These are phyloP conservation scores for Alviniconcha strummeri DNA, from an alignment of 2,888 invertebrate species.

Conservation along the genomic window DNA sequence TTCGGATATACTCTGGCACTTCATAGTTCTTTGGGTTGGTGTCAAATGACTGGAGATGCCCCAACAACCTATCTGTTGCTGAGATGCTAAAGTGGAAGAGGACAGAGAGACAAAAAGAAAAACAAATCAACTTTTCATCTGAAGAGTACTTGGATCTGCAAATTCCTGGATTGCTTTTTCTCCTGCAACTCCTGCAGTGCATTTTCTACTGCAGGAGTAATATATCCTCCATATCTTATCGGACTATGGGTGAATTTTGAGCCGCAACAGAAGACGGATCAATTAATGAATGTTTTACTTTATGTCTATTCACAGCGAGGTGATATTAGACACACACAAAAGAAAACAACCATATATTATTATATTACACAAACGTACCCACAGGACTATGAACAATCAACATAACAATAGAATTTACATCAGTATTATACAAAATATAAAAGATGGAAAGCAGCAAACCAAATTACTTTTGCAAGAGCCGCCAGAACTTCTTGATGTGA, in stretches of 20 bases:
- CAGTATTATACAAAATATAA: too few relatives aligned
- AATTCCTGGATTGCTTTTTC: not conserved
- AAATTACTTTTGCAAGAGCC: slow-evolving; percentile 72
- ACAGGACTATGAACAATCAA: not conserved
- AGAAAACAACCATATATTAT: too few relatives aligned
- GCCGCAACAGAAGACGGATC: too few relatives aligned
- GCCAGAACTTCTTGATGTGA: slow-evolving; percentile 82
- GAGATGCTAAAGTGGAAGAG: slow-evolving; percentile 74
- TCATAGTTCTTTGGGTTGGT: slow-evolving; percentile 79
- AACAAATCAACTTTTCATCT: too few relatives aligned
- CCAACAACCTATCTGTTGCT: slow-evolving; percentile 81
- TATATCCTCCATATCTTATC: too few relatives aligned
- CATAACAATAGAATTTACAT: too few relatives aligned
- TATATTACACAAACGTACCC: not conserved
- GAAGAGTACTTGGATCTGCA: not conserved
- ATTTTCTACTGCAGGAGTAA: too few relatives aligned
- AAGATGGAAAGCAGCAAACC: not conserved
- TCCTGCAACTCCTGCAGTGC: not conserved
- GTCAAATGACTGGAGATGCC: slow-evolving; percentile 83
- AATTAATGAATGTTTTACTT: too few relatives aligned
- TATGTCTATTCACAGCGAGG: too few relatives aligned
- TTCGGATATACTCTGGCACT: slow-evolving; percentile 82
- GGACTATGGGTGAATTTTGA: too few relatives aligned
- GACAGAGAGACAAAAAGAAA: too few relatives aligned
- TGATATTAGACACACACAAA: too few relatives aligned